A percentile compares a stretch with the other conserved stretches of the same genome.
These are phyloP conservation scores for Oreochromis mossambicus DNA, from an alignment of 2,797 vertebrate genomes.

Conservation along the genomic window DNA sequence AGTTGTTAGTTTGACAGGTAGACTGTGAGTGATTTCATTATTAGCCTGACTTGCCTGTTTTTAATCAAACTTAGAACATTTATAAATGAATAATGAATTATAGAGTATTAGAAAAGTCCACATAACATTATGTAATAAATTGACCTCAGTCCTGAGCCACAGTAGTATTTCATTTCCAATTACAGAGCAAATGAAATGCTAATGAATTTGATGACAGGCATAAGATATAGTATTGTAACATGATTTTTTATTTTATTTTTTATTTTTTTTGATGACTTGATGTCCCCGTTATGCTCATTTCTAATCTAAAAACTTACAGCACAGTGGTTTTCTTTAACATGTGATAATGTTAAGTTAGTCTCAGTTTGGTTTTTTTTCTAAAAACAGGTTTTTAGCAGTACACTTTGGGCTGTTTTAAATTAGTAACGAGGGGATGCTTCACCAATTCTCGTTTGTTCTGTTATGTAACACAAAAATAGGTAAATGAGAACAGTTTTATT, in stretches of 20 bases:
- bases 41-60: slow-evolving; percentile 42
- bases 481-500: background rate
- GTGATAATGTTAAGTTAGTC: background rate
- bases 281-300: background rate
- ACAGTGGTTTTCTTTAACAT: background rate
- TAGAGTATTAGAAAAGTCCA: slow-evolving; percentile 18
- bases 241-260: background rate
- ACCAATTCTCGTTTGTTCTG: background rate
- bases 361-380: background rate
- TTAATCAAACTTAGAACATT: slow-evolving; percentile 34
- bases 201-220: background rate
- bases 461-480: background rate
- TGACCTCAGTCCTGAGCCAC: background rate
- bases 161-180: slow-evolving; percentile 20
- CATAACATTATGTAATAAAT: slow-evolving; percentile 40
- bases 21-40: slow-evolving; percentile 43
- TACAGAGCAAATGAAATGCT: background rate
- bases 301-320: background rate
- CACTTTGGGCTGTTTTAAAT: background rate
- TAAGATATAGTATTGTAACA: slow-evolving; percentile 22
- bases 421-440: background rate
- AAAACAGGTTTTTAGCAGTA: background rate
- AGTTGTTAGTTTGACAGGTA: slow-evolving; percentile 32
- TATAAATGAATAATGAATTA: slow-evolving; percentile 49
- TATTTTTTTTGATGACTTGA: background rate